Evolutionary conservation across 53 echinoderm and acorn worm species (phyloP), one percentile per base, ranked within the genome.

Genomic region (Actinopyga echinites): DNA sequence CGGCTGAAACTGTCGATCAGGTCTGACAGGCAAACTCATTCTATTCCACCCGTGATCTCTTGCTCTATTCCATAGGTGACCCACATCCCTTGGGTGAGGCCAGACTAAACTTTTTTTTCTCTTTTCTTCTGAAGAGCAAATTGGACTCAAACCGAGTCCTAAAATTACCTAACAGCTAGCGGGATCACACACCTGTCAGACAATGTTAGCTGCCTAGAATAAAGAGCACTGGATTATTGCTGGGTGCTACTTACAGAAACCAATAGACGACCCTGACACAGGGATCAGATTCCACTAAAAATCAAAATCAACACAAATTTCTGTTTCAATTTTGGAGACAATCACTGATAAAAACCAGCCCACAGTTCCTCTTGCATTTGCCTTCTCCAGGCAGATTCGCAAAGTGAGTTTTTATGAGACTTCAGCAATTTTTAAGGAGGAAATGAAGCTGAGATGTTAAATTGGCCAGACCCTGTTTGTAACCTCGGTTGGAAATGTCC

Each of bases 61-160:
- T 49, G 17, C 49, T 40, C 71, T 40, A 71, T 34, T 69, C 71
- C 42, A 43, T 23, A 43, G 40, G 37, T 21, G 49, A 49, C 71
- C 31, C 19, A 40, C 21, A 71, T 40, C 21, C 44, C 71, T 71
- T 40, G n/a, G 71, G 71, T 37, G 24, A 49, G 49, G 49, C 49
- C 49, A 49, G 2, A 49, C 17, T 17, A 49, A 49, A 49, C 49
- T 49, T 24, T 2, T 71, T 23, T 44, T 1, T 38, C 38, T 7
- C 40, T 26, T 71, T 40, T 71, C 40, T 44, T 71, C 21, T 44
- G 40, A 43, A 44, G 42, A 36, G 71, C 42, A 71, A 71, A 71
- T 71, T 71, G 71, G 71, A 71, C 22, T 71, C 71, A 71, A 71
- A 71, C 71, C 38, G 71, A 71, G 71, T 40, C 40, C 44, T 71